Percentiles rank a stretch among this genome's conserved stretches.
phyloP scores from a whole-genome alignment of 2,888 invertebrate species.

The Hemistola chrysoprasaria region DNA sequence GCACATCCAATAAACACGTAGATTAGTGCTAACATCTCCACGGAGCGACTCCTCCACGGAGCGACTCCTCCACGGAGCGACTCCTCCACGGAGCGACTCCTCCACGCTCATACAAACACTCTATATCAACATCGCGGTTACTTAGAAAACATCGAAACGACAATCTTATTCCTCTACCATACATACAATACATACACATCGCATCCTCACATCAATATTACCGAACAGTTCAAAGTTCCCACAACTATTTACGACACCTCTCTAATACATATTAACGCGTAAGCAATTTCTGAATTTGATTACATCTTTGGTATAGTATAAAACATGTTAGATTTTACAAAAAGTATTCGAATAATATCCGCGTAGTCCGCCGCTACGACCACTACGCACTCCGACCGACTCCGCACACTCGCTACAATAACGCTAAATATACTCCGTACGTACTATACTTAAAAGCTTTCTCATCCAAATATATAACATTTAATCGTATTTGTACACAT shows the following conservation, averaged over 20 bases:
- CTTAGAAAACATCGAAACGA: constrained; percentile 21
- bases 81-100: too few relatives aligned
- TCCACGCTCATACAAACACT: too few relatives aligned
- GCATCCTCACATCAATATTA: constrained; percentile 5
- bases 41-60: too few relatives aligned
- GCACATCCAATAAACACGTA: constrained; percentile 12
- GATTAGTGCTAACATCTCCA: too few relatives aligned
- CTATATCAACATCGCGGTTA: constrained; percentile 17
- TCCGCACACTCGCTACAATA: background rate
- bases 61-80: too few relatives aligned
- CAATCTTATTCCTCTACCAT: constrained; percentile 9
- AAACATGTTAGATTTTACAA: constrained; percentile 34
- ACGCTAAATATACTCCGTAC: constrained; percentile 29
- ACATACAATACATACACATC: constrained; percentile 6
- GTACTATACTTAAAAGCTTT: constrained; percentile 38
- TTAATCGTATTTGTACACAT: constrained; percentile 60
- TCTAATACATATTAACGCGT: constrained; percentile 27
- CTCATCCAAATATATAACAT: constrained; percentile 42
- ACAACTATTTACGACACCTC: constrained; percentile 22
- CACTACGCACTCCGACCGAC: background rate
- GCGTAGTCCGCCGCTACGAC: too few relatives aligned
- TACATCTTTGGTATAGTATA: constrained; percentile 53
- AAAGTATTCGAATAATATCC: constrained; percentile 21
- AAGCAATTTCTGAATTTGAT: constrained; percentile 45
- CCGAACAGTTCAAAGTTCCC: constrained; percentile 11